A percentile compares a stretch with the other conserved stretches of the same genome.
phyloP scores from a whole-genome alignment of 2,888 invertebrate genomes.

The Barypeithes pellucidus region DNA sequence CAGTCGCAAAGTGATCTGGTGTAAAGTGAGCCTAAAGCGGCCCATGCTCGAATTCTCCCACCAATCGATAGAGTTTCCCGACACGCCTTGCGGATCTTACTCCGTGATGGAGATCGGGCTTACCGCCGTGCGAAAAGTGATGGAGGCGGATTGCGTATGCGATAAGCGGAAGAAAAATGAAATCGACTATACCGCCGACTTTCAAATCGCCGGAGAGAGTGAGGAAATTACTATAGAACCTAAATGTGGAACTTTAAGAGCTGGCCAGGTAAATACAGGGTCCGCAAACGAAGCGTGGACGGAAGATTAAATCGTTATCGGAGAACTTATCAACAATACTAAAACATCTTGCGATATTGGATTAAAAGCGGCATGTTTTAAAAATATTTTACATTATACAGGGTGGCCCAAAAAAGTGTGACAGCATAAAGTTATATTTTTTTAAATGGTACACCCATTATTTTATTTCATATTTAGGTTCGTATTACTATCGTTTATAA shows the following conservation, averaged over 20 bases:
- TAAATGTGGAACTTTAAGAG: conserved; percentile 56
- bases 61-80: conserved; percentile 57
- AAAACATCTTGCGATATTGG: no score
- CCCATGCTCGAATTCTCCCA: conserved; percentile 57
- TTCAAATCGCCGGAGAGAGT: conserved; percentile 55
- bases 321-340: no score
- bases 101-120: conserved; percentile 55
- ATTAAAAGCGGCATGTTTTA: no score
- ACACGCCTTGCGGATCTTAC: conserved; percentile 58
- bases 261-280: conserved; percentile 58
- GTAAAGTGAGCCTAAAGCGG: conserved; percentile 49
- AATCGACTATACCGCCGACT: conserved; percentile 54
- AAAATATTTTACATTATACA: no score
- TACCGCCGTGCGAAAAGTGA: conserved; percentile 44
- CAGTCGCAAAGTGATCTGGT: conserved; percentile 52
- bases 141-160: conserved; percentile 6
- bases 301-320: no score
- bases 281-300: no score
- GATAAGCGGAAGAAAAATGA: conserved; percentile 37
- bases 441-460: no score
- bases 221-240: conserved; percentile 57
- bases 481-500: no score
- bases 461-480: no score
- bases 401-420: no score
- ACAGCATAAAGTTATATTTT: no score